Base-by-base conservation (phyloP, 2,888 invertebrate genomes). In the Thelaira solivaga region DNA sequence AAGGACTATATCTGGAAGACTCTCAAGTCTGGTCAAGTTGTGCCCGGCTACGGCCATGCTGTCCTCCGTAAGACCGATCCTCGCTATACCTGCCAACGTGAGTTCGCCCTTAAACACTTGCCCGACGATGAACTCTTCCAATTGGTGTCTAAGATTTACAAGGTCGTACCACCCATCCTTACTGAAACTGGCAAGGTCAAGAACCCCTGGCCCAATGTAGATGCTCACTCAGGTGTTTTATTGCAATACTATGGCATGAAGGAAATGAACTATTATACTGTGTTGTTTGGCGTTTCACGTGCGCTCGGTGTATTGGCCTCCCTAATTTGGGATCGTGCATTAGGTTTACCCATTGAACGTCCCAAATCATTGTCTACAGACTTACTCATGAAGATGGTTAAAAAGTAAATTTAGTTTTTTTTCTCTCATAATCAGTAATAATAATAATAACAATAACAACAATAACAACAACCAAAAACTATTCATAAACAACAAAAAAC, bases 1-100 rank as follows among this genome's bases (percentile, higher is more conserved):
- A 97, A 96, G 89, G 97, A 98, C 61, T 99, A 97, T 91, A 96
- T 99, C 87, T 97, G 97, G 97, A 97, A 97, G 90, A 98, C 98
- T 1, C 90, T 96, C 65, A 95, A 95, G 90, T 92, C 93, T 76
- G 96, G 96, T 82, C 94, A 95, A 90, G 96, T 96, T 72, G 94
- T 96, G 26, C 96, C 96, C 69, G 96, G 96, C 55, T 96, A 95
- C 85, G 96, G 96, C 13, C 96, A 96, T 87, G 96, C 96, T 82
- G 96, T 97, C 2, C 91, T 97, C 57, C 92, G 96, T 81, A 95
- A 95, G 89, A 96, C 96, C 67, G 96, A 97, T 90, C 96, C 90
- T 85, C 89, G 90, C 64, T 97, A 96, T 88, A 93, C 92, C 59
- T 95, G 95, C 89, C 96, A 96, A 89, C 91, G 95, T 79, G 95